Evolutionary conservation across 1,140 invertebrate species (phyloP).

Genomic region (Contarinia nasturtii): DNA sequence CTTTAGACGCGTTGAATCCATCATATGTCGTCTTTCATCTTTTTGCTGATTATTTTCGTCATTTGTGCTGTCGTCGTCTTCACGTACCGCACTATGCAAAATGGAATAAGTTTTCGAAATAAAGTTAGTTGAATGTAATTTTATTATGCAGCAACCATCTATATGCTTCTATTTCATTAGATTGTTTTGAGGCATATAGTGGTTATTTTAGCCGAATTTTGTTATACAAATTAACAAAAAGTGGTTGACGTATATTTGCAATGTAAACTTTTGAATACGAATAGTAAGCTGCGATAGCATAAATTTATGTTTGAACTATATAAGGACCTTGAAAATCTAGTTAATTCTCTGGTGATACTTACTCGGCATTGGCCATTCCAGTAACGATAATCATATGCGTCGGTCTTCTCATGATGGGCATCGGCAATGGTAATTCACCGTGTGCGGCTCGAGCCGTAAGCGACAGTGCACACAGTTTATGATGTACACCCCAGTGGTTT

Average conservation of each 20-base stretch:
- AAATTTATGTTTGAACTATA: no score
- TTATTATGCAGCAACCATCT: neutral
- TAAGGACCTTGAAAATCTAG: no score
- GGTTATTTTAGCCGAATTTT: no score
- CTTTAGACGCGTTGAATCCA: constrained; percentile 1
- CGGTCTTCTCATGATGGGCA: constrained; percentile 41
- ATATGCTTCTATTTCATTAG: no score
- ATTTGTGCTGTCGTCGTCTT: constrained; percentile 14
- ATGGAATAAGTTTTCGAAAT: no score
- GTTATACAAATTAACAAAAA: no score
- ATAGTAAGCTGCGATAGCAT: no score
- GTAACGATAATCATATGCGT: constrained; percentile 60
- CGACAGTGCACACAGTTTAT: constrained; percentile 48
- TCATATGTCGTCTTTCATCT: constrained; percentile 2
- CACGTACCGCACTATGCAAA: constrained; percentile 4
- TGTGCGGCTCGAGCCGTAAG: constrained; percentile 41
- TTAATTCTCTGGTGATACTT: no score
- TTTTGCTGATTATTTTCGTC: neutral
- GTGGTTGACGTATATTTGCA: no score
- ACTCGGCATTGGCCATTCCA: constrained; percentile 27
- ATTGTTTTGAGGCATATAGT: no score
- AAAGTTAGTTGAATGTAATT: no score
- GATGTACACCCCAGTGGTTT: constrained; percentile 34
- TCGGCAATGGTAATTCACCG: constrained; percentile 43
- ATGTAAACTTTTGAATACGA: no score